Conservation (phyloP, 2,113 vertebrate genomes). For the Melanerpes aurifrons region DNA sequence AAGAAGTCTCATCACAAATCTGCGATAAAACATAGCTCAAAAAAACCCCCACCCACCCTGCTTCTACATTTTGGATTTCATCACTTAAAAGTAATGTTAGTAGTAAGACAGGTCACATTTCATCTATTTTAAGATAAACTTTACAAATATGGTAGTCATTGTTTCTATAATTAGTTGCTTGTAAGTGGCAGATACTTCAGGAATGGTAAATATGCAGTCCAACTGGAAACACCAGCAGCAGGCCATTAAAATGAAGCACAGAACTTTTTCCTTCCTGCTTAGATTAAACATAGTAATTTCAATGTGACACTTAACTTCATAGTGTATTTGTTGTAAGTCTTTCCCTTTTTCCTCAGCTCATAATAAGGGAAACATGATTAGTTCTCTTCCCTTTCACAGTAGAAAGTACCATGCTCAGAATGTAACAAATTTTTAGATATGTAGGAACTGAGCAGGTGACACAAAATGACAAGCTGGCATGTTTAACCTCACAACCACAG, state of each 20-base stretch:
- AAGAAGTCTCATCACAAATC: background rate
- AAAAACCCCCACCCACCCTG: background rate
- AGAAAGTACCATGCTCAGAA: background rate
- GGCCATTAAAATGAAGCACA: background rate
- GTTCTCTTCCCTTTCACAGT: background rate
- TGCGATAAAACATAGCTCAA: background rate
- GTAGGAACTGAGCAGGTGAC: background rate
- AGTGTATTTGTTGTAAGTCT: background rate
- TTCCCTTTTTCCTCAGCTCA: background rate
- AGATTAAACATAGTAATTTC: constrained; percentile 8
- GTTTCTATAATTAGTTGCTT: constrained; percentile 59
- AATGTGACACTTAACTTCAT: background rate
- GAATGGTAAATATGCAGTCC: constrained; percentile 62
- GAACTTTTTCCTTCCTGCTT: constrained; percentile 10
- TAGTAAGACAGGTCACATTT: constrained; percentile 16
- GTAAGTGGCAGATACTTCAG: constrained; percentile 39
- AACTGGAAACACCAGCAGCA: constrained; percentile 49
- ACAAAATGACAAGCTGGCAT: background rate
- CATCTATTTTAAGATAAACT: constrained; percentile 52
- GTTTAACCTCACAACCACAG: background rate
- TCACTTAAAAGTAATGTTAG: background rate
- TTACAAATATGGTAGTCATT: constrained; percentile 48
- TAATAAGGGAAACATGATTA: background rate
- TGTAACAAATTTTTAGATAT: background rate
- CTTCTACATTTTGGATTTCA: background rate